Evolutionary conservation across 2,113 vertebrate species (phyloP), one percentile per base, ranked within the genome.

Genomic region (Microcebus tavaratra): DNA sequence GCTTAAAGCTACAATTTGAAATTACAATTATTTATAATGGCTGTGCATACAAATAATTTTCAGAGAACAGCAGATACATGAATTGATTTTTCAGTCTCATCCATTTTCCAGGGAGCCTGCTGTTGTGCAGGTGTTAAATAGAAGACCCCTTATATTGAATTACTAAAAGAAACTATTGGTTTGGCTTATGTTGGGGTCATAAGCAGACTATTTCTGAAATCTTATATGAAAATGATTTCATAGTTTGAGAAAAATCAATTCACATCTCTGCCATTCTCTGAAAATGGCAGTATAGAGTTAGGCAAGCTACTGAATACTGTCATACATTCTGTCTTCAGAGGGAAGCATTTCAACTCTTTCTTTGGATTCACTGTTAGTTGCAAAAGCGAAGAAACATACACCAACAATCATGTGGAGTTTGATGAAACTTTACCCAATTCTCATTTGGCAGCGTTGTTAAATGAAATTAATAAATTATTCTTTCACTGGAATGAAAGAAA

Each of bases 401-500:
- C 57, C 67, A 76, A 70, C 45, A 57, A 20, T 75, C 39, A 53
- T 1, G 0, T 18, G 73, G 72, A 50, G 27, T 39, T 81, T 57
- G 20, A 78, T 29, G 65, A 92, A 72, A 79, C 13, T 8, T 34
- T 27, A 8, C 21, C 53, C 29, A 86, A 75, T 59, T 45, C 36
- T 42, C 63, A 92, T 10, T 72, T 65, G 63, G 29, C 45, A 31
- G 8, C 21, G 12, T 31, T 68, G 29, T 61, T 90, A 89, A 67
- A 42, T 61, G 63, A 87, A 87, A 67, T 88, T 72, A 88, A 75
- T 92, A 83, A 88, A 78, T 72, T 39, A 68, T 55, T 11, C 34
- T 89, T 94, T 88, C 86, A 18, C 6, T 91, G 70, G 34, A 61
- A 90, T 48, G n/a, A 39, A 94, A 92, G 82, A 63, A 70, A 85